These are phyloP conservation scores for Drosophila ficusphila DNA, from an alignment of 1,140 invertebrate species.

Conservation along the genomic window DNA sequence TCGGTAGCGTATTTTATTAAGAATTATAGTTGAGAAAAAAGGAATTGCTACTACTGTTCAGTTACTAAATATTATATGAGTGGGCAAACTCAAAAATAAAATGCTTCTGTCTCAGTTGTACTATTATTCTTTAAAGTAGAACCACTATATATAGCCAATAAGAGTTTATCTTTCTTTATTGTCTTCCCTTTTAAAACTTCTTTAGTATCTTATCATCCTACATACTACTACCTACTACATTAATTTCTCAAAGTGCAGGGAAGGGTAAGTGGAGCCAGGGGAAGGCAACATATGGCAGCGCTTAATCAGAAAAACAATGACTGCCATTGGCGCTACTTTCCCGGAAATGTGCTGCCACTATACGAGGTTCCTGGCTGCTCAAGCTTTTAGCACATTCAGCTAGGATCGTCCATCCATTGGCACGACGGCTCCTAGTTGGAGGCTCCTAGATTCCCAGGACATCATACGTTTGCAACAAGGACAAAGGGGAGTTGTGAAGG, in stretches of 20 bases:
- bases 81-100: too few species aligned
- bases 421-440: neutral
- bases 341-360: slow-evolving; percentile 57
- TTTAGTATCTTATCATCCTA: too few species aligned
- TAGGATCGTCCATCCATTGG: slow-evolving; percentile 28
- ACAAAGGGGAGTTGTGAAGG: too few species aligned
- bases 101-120: too few species aligned
- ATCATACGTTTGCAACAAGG: slow-evolving; percentile 6
- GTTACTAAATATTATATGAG: too few species aligned
- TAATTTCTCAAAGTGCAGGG: slow-evolving; percentile 14
- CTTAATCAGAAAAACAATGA: slow-evolving; percentile 70
- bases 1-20: too few species aligned
- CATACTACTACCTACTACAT: neutral
- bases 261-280: slow-evolving; percentile 1
- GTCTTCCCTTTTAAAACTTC: too few species aligned
- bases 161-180: too few species aligned
- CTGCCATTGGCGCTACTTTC: slow-evolving; percentile 38
- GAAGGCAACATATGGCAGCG: slow-evolving; percentile 58
- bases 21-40: too few species aligned
- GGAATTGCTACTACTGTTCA: too few species aligned
- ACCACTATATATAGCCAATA: too few species aligned
- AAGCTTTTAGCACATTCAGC: slow-evolving; percentile 35
- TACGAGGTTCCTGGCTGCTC: slow-evolving; percentile 12
- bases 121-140: too few species aligned
- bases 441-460: neutral